These are phyloP conservation scores for Tympanoctomys barrerae DNA, from an alignment of 2,797 vertebrate species.

Conservation along the genomic window DNA sequence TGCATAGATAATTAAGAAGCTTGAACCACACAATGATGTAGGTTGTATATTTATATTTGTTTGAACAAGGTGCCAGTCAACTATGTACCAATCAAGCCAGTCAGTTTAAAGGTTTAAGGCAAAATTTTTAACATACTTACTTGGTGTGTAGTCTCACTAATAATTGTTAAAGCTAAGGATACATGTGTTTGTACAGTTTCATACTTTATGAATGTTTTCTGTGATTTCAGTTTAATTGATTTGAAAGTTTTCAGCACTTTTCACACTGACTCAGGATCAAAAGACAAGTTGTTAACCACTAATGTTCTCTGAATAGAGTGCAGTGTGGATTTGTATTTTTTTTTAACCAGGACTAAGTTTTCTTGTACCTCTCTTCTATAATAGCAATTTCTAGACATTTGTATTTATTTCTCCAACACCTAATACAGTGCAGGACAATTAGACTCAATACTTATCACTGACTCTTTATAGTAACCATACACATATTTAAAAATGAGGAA, in stretches of 20 bases:
- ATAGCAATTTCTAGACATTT: neutral
- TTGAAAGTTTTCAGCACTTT: neutral
- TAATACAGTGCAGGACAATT: neutral
- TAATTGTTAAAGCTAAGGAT: conserved; percentile 48
- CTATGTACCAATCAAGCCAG: neutral
- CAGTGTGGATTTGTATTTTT: neutral
- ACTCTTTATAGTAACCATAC: neutral
- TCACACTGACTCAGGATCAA: neutral
- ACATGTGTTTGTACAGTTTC: neutral
- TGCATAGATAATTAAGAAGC: neutral
- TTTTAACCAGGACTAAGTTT: conserved; percentile 9
- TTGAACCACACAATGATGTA: neutral
- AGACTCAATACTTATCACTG: neutral
- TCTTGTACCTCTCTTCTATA: neutral
- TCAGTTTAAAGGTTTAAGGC: neutral
- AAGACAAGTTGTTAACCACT: neutral
- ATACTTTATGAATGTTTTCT: conserved; percentile 10
- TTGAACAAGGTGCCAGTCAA: neutral
- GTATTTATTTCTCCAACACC: neutral
- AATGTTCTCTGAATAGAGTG: neutral
- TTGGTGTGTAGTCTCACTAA: neutral
- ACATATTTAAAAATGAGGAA: neutral
- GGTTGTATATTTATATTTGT: neutral
- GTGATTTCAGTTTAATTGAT: neutral
- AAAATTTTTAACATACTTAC: neutral